Evolutionary conservation across 1,140 invertebrate species (phyloP).

Genomic region (Atta cephalotes): DNA sequence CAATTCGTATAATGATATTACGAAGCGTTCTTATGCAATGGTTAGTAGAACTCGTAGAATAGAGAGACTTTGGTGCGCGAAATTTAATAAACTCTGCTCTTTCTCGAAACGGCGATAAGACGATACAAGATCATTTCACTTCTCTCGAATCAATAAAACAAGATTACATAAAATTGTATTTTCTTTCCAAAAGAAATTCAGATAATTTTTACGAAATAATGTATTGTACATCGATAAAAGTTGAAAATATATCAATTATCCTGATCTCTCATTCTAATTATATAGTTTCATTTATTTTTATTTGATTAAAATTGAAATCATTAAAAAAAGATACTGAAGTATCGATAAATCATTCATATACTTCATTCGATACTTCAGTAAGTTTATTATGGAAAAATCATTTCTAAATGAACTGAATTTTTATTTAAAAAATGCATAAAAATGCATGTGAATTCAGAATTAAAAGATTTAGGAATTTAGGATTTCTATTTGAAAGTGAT

Average conservation of each 20-base stretch:
- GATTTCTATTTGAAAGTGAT: neutral
- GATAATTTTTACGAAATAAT: neutral
- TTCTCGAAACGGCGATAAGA: conserved; percentile 15
- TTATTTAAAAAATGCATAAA: neutral
- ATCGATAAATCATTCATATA: neutral
- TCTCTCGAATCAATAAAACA: conserved; percentile 42
- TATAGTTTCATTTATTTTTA: neutral
- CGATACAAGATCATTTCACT: conserved; percentile 19
- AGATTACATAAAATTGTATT: conserved; percentile 20
- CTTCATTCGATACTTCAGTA: neutral
- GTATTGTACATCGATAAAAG: neutral
- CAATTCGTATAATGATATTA: conserved; percentile 53
- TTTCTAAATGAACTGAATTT: neutral
- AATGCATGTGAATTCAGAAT: neutral
- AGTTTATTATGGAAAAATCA: neutral
- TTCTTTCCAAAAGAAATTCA: neutral
- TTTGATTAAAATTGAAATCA: neutral
- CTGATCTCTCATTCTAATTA: neutral
- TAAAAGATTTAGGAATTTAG: neutral
- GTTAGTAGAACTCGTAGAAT: conserved; percentile 27
- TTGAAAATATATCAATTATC: neutral
- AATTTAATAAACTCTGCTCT: conserved; percentile 42
- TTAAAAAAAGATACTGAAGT: neutral
- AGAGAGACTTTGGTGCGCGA: conserved; percentile 43
- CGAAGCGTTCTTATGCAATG: conserved; percentile 39